Percentiles rank a stretch among this genome's conserved stretches.
phyloP scores from a whole-genome alignment of 2,113 vertebrate genomes.

The Lipophrys pholis region DNA sequence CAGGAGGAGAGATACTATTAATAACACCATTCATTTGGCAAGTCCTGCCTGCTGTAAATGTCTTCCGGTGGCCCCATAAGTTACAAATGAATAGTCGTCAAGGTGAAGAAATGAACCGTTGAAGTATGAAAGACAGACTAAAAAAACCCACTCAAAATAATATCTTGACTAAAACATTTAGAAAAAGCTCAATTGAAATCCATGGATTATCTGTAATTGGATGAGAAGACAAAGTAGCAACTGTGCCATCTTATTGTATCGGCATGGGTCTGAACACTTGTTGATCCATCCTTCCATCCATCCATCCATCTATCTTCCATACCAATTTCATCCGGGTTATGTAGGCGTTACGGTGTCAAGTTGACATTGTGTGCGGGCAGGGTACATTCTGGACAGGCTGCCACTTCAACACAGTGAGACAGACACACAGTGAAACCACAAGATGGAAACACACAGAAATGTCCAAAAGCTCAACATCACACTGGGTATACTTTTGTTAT shows the following conservation, averaged over 20 bases:
- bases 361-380: no score
- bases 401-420: no score
- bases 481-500: no score
- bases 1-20: conserved; percentile 26
- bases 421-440: no score
- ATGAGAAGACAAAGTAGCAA: conserved; percentile 8
- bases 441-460: no score
- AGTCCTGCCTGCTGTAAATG: neutral
- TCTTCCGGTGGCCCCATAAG: neutral
- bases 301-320: no score
- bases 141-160: neutral
- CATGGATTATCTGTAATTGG: conserved; percentile 5
- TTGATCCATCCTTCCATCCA: no score
- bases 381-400: no score
- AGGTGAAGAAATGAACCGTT: neutral
- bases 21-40: conserved; percentile 16
- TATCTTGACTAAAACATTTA: neutral
- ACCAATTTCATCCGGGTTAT: no score
- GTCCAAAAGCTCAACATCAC: no score
- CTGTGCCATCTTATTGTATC: neutral
- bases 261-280: no score
- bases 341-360: no score
- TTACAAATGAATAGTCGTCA: neutral
- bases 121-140: neutral
- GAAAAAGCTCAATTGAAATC: neutral